Evolutionary conservation across 2,113 vertebrate species (phyloP).

Genomic region (Thunnus maccoyii): DNA sequence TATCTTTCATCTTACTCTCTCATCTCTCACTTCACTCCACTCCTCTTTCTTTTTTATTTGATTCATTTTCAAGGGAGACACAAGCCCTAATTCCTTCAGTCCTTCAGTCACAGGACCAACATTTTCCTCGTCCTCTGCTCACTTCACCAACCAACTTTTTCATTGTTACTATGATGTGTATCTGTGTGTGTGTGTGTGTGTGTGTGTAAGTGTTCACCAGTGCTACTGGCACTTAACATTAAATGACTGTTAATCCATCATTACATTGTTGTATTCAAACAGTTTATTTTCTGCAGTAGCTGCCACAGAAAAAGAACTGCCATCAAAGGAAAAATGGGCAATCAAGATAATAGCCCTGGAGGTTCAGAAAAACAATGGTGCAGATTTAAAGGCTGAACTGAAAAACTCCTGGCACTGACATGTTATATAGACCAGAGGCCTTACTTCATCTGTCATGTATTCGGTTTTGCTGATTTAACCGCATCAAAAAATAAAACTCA

Average conservation of each 20-base stretch:
- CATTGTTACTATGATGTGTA: slow-evolving; percentile 7
- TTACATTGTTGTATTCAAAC: slow-evolving; percentile 29
- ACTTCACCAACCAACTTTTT: not conserved
- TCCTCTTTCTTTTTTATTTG: not conserved
- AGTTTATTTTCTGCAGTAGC: slow-evolving; percentile 26
- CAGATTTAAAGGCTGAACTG: slow-evolving; percentile 13
- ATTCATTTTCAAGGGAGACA: slow-evolving; percentile 4
- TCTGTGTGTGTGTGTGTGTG: not conserved
- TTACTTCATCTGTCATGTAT: not conserved
- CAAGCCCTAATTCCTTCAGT: not conserved
- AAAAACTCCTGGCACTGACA: not conserved
- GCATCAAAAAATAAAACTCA: slow-evolving; percentile 19
- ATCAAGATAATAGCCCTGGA: slow-evolving; percentile 9
- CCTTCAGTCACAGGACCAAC: not conserved
- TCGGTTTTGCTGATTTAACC: slow-evolving; percentile 15
- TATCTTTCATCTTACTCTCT: not conserved
- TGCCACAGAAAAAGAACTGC: not conserved
- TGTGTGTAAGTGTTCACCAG: not conserved
- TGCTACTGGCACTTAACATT: not conserved
- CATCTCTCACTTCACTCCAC: slow-evolving; percentile 8
- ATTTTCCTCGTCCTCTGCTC: not conserved
- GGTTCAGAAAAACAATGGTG: slow-evolving; percentile 27
- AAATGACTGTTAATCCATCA: slow-evolving; percentile 21
- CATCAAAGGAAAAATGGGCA: not conserved
- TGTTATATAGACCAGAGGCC: slow-evolving; percentile 13